Conservation (phyloP, 2,888 invertebrate species). For the Limnephilus marmoratus region DNA sequence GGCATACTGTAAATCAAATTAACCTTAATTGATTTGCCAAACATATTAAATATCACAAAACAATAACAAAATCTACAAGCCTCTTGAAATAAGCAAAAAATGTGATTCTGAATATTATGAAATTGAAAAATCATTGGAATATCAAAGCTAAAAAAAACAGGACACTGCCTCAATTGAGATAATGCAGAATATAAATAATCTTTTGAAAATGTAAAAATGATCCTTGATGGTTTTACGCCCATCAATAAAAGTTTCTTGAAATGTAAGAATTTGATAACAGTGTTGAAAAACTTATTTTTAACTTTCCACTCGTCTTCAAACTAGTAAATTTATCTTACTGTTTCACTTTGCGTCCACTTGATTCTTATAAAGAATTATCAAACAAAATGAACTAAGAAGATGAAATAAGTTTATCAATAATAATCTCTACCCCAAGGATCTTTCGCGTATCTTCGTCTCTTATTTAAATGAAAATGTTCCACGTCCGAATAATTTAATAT, state of each 20-base stretch:
- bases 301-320: too few relatives aligned
- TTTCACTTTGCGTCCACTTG: too few relatives aligned
- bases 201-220: too few relatives aligned
- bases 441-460: not conserved
- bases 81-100: not conserved
- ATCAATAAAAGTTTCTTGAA: not conserved
- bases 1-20: not conserved
- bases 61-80: not conserved
- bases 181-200: not conserved
- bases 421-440: not conserved
- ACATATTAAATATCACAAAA: not conserved
- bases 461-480: not conserved
- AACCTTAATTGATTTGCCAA: not conserved
- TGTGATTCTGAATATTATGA: not conserved
- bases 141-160: not conserved
- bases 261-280: not conserved
- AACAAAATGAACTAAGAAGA: not conserved
- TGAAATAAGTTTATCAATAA: not conserved
- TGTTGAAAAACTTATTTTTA: not conserved
- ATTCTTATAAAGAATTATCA: not conserved
- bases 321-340: too few relatives aligned
- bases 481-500: not conserved
- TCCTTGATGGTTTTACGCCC: too few relatives aligned
- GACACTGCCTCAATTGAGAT: not conserved
- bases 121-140: not conserved